Base-by-base conservation (phyloP, 2,888 invertebrate species). In the Calephelis perditalis region DNA sequence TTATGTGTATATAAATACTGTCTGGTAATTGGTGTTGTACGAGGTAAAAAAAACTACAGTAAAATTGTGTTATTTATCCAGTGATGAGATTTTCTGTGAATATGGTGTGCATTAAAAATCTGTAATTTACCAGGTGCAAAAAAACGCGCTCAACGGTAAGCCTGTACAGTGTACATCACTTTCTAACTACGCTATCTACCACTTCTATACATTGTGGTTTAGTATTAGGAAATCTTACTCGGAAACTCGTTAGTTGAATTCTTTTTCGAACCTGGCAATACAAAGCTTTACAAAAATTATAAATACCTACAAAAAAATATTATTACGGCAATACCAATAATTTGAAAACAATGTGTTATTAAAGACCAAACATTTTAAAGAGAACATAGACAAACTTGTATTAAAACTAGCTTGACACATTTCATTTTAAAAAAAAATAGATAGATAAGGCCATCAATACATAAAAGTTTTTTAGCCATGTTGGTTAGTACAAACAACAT, bases 211-310 rank as follows among this genome's bases (percentile, higher is more conserved):
- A 49, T n/a, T 12, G 49, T 49, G 49, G 49, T 26, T 49, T 26
- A 5, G 49, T 9, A 49, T 40, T 3, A 40, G 6, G 7, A 73
- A 68, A 69, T 65, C 69, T 66, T 65, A 70, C 68, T 71, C 71
- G 71, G 67, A 68, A 71, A 73, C 74, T 81, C 83, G 88, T 88
- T 88, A 87, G 87, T 84, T 81, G 73, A 83, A 84, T 81, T 84
- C 81, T 79, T 86, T 88, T 89, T 87, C 84, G 76, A 81, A 87
- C 89, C 89, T 89, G 89, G 87, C 77, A 77, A 79, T 79, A 85
- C 74, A 73, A 77, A 70, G 65, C 62, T n/a, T 68, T 62, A 56
- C 58, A 65, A 61, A 63, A 52, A 54, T 54, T 59, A 62, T 60
- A 43, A 59, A 8, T 61, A 63, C 61, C 26, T 26, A 26, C 26